These are phyloP conservation scores for Vespertilio murinus DNA, from an alignment of 2,797 vertebrate genomes.

Conservation along the genomic window DNA sequence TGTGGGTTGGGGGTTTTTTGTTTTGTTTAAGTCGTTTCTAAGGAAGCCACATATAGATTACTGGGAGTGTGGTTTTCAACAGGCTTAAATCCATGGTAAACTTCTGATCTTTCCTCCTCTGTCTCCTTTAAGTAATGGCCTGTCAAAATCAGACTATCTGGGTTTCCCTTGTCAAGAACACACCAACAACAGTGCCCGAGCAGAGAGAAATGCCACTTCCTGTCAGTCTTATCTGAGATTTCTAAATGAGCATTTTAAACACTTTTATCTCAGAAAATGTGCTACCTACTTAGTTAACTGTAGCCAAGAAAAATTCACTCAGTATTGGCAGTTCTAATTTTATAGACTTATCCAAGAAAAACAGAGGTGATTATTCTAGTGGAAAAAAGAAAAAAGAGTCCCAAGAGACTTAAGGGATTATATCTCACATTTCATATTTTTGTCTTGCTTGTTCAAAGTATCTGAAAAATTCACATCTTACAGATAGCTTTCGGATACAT, in stretches of 20 bases:
- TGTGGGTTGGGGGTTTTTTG: background rate
- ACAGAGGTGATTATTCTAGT: background rate
- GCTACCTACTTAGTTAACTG: slow-evolving; percentile 25
- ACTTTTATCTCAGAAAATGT: slow-evolving; percentile 30
- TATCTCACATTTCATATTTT: background rate
- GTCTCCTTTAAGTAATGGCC: background rate
- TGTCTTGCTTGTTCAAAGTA: background rate
- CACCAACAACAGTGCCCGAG: background rate
- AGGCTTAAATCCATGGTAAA: background rate
- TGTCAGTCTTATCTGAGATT: slow-evolving; percentile 19
- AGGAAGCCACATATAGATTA: background rate
- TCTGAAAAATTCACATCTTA: background rate
- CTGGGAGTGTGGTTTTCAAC: background rate
- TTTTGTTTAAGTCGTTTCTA: background rate
- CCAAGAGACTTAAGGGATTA: background rate
- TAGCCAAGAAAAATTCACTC: slow-evolving; percentile 38
- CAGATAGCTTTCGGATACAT: slow-evolving; percentile 1
- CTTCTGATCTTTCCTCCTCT: background rate
- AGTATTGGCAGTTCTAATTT: slow-evolving; percentile 23
- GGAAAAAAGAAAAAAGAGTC: background rate
- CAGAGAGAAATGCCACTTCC: background rate
- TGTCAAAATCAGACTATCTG: background rate
- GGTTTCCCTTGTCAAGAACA: slow-evolving; percentile 14
- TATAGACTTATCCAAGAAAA: slow-evolving; percentile 6
- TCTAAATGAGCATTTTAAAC: slow-evolving; percentile 48